Base-by-base conservation (phyloP, 2,888 invertebrate species). In the Eupithecia dodoneata region DNA sequence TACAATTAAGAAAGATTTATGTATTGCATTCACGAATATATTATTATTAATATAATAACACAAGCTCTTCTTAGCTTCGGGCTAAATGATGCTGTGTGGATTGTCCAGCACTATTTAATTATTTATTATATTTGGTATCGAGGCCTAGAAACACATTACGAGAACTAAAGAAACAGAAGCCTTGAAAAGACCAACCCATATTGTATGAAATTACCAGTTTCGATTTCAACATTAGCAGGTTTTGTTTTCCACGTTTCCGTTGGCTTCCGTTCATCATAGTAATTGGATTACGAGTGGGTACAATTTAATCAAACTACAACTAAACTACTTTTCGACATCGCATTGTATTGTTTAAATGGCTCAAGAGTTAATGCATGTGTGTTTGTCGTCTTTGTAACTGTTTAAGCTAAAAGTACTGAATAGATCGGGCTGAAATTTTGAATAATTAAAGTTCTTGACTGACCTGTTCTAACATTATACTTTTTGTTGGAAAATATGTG, bases 211-310 rank as follows among this genome's bases (percentile, higher is more conserved):
- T 30, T n/a, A 10, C 18, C 18, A 30, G 63, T 63, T 63, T 63
- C 63, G 30, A 30, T 63, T 63, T 63, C 63, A 63, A 63, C 63
- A 63, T 63, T 30, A 30, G 63, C 30, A 30, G 63, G 63, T 9
- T 30, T 63, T 66, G 66, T 42, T 66, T 66, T 66, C 66, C 42
- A 18, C 18, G 41, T 42, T 66, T 66, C 42, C 66, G 42, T 42
- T 66, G 66, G 66, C 47, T 65, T 75, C 49, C 18, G 63, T 65
- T 75, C 63, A n/a, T 49, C 42, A 52, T 47, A 69, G 72, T 76
- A 72, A 76, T 72, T 72, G 72, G 72, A 72, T 76, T 69, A 76
- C 49, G 47, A 30, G 1, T 30, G 1, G 30, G 30, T 44, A 47
- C 30, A 47, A 15, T 6, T 42, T 4, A 42, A 41, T 66, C 41